A percentile compares a stretch with the other conserved stretches of the same genome.
Evolutionary conservation across 1,140 invertebrate genomes (phyloP).

Genomic region (Idris sp.): DNA sequence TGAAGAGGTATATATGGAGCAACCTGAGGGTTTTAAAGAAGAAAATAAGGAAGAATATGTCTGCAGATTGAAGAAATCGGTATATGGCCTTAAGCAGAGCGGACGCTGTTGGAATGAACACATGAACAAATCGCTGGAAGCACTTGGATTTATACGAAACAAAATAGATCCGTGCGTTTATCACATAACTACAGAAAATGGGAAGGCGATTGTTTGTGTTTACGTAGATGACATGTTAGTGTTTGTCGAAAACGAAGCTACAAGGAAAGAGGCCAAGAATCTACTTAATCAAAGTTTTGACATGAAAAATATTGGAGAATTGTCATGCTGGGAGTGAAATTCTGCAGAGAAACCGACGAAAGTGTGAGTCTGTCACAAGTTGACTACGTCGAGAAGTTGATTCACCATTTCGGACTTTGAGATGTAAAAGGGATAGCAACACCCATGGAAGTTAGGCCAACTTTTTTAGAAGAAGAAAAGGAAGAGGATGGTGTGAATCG

Average conservation of each 20-base stretch:
- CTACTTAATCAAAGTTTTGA: slow-evolving; percentile 23
- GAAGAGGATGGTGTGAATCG: background rate
- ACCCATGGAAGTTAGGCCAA: slow-evolving; percentile 38
- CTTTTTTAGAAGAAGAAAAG: slow-evolving; percentile 6
- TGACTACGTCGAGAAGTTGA: slow-evolving; percentile 29
- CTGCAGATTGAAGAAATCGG: slow-evolving; percentile 62
- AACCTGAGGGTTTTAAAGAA: slow-evolving; percentile 64
- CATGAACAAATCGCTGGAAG: slow-evolving; percentile 20
- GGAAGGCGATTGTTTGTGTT: slow-evolving; percentile 15
- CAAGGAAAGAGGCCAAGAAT: slow-evolving; percentile 4
- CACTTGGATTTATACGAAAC: slow-evolving; percentile 24
- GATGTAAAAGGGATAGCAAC: slow-evolving; percentile 35
- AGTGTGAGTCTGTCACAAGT: slow-evolving; percentile 39
- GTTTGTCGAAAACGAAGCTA: slow-evolving; percentile 27
- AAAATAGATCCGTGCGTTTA: slow-evolving; percentile 56
- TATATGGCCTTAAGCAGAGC: slow-evolving; percentile 72
- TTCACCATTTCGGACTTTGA: slow-evolving; percentile 31
- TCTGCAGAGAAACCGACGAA: slow-evolving; percentile 19
- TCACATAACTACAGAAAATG: slow-evolving; percentile 18
- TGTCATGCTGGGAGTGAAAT: slow-evolving; percentile 49
- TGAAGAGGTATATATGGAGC: slow-evolving; percentile 69
- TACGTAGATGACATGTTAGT: slow-evolving; percentile 54
- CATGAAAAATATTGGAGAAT: slow-evolving; percentile 38
- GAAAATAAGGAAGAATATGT: slow-evolving; percentile 34
- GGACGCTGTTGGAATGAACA: slow-evolving; percentile 66